Conservation (phyloP, 2,797 vertebrate species). For the Hippopotamyrus pictus region DNA sequence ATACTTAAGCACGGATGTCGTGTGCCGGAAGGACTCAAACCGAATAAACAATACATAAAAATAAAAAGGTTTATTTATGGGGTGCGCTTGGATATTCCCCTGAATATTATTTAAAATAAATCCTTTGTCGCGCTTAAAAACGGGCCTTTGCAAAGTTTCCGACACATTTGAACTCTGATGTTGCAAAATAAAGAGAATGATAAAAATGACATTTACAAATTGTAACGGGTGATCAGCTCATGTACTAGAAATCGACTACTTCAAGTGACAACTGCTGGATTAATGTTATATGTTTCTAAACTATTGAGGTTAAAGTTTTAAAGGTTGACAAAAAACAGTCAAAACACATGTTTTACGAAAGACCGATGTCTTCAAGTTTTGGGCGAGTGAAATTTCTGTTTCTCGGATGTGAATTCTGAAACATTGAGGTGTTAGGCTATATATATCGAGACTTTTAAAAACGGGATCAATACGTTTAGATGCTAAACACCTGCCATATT, state of each 20-base stretch:
- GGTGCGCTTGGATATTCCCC: constrained; percentile 44
- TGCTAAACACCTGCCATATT: not conserved
- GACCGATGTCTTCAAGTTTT: not conserved
- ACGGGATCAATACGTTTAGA: not conserved
- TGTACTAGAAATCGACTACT: not conserved
- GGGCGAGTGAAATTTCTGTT: not conserved
- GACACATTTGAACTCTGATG: not conserved
- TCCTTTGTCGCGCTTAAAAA: not conserved
- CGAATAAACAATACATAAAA: constrained; percentile 54
- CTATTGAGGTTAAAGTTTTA: not conserved
- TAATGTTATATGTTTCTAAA: not conserved
- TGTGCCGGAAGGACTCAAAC: constrained; percentile 47
- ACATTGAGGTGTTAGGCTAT: not conserved
- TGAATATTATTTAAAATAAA: not conserved
- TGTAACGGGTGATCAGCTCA: not conserved
- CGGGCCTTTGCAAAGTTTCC: not conserved
- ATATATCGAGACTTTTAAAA: not conserved
- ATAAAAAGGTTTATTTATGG: constrained; percentile 46
- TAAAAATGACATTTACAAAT: not conserved
- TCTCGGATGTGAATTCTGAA: not conserved
- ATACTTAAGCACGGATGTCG: constrained; percentile 66
- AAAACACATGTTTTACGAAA: not conserved
- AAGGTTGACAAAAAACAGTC: not conserved
- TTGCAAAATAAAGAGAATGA: not conserved
- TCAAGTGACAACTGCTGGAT: not conserved